Percentiles rank a stretch among this genome's conserved stretches.
Conservation (phyloP, 2,113 vertebrate genomes). For the Silurus asotus region DNA sequence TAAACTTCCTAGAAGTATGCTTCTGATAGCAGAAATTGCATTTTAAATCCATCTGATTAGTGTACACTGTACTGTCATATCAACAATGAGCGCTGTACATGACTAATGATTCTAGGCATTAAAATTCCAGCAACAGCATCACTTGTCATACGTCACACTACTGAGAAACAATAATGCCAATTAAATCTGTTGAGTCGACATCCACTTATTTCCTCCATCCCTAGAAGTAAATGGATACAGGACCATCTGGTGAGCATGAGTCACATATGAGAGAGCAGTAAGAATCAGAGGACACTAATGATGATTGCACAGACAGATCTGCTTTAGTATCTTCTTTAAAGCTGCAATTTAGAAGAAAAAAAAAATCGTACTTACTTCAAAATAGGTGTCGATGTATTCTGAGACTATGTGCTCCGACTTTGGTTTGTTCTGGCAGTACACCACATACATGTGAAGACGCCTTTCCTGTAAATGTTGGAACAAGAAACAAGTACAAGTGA, state of each 20-base stretch:
- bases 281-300: not conserved
- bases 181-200: slow-evolving; percentile 20
- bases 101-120: not conserved
- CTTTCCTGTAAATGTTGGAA: slow-evolving; percentile 75
- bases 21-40: not conserved
- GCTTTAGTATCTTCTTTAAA: not conserved
- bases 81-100: not conserved
- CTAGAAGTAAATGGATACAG: slow-evolving; percentile 13
- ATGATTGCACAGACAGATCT: slow-evolving; percentile 1
- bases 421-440: slow-evolving; percentile 95
- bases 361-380: slow-evolving; percentile 79
- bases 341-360: not conserved
- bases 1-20: not conserved
- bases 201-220: not conserved
- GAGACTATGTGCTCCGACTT: slow-evolving; percentile 92
- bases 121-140: not conserved
- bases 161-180: slow-evolving; percentile 32
- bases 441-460: slow-evolving; percentile 91
- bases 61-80: not conserved
- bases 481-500: slow-evolving; percentile 42
- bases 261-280: not conserved
- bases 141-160: not conserved
- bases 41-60: not conserved
- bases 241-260: not conserved
- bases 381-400: slow-evolving; percentile 90